Evolutionary conservation across 2,888 invertebrate species (phyloP), one percentile per base, ranked within the genome.

Genomic region (Rotaria socialis): DNA sequence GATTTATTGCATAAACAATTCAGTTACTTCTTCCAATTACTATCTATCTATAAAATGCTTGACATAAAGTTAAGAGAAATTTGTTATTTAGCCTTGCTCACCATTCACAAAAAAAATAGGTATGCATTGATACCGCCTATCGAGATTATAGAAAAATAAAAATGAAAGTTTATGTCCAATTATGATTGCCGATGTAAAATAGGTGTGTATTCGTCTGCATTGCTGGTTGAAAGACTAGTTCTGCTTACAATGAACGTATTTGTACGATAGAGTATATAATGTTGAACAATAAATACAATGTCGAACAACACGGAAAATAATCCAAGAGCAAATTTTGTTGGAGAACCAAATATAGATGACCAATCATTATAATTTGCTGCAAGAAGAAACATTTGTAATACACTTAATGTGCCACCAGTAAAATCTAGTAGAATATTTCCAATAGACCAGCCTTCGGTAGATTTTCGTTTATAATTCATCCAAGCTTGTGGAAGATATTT

Each of bases 401-500:
- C 94, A 89, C 97, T 97, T 75, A 98, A 93, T 85, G 93, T 93
- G 11, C 99, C 99, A 86, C 99, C 99, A 24, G 95, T 95, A 91
- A 97, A 97, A 92, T 99, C 99, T 86, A 98, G 92, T 90, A 99
- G 93, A 89, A 99, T 95, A 92, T 98, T 98, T 85, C 97, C 97
- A 90, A 99, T 98, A 89, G 97, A 96, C 98, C 98, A 99, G 75
- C 99, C 99, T 2, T 94, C 94, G 0, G 99, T 99, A 87, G 96
- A 97, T 91, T 98, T 96, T 87, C 99, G 94, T 89, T 94, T 94
- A 92, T 95, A 99, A 92, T 99, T 99, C 94, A 96, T 96, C 90
- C 94, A 94, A 0, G 96, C 98, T 95, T 99, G 99, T 16, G 99
- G 99, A 87, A 98, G 93, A 91, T 99, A 99, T 93, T 99, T 99